These are phyloP conservation scores for Belonocnema kinseyi DNA, from an alignment of 1,140 invertebrate genomes.

Conservation along the genomic window DNA sequence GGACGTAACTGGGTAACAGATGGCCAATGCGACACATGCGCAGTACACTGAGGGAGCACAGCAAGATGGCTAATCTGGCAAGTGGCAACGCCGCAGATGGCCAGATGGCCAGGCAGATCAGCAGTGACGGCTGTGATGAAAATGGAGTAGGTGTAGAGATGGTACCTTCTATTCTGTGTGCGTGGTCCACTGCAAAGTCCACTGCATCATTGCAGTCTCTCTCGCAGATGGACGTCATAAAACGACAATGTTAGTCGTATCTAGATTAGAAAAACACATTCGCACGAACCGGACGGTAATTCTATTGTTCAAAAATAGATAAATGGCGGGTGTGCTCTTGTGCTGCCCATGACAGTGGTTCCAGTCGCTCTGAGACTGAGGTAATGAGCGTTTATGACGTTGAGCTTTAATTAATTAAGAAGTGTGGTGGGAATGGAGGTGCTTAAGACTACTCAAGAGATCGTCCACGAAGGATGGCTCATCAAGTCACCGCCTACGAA, in stretches of 20 bases:
- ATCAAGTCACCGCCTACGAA: conserved; percentile 94
- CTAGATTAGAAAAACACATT: neutral
- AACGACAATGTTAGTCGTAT: conserved; percentile 26
- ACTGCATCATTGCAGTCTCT: conserved; percentile 17
- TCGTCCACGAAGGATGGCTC: conserved; percentile 91
- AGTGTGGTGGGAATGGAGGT: conserved; percentile 45
- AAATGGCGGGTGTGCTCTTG: conserved; percentile 37
- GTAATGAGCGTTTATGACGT: conserved; percentile 21
- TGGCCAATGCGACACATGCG: too few relatives aligned
- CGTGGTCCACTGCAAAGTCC: conserved; percentile 22
- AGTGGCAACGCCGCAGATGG: too few relatives aligned
- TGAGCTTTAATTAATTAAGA: conserved; percentile 30
- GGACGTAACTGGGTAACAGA: too few relatives aligned
- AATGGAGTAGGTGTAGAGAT: too few relatives aligned
- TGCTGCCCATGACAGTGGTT: conserved; percentile 11
- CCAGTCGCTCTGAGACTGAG: conserved; percentile 20
- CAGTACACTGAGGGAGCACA: too few relatives aligned
- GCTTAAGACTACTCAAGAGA: conserved; percentile 75
- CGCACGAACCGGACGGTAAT: conserved; percentile 25
- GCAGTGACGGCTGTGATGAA: neutral
- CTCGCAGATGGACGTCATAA: conserved; percentile 1
- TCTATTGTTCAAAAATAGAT: conserved; percentile 57
- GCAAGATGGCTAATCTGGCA: too few relatives aligned
- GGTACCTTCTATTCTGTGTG: conserved; percentile 7
- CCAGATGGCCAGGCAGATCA: too few relatives aligned